A percentile compares a stretch with the other conserved stretches of the same genome.
Evolutionary conservation across 1,140 invertebrate genomes (phyloP).

Genomic region (Heterodera schachtii): DNA sequence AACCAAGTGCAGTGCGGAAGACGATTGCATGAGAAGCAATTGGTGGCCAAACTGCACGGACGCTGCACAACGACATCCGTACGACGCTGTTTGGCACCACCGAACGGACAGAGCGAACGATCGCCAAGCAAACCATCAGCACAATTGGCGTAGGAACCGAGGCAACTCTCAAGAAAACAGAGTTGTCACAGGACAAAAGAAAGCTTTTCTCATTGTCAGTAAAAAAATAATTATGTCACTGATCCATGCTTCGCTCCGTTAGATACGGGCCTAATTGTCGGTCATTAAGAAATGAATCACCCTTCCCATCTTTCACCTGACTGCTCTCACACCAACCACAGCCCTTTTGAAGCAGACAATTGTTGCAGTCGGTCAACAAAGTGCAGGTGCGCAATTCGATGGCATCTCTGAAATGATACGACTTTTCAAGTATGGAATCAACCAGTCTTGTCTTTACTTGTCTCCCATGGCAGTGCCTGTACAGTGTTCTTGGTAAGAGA

Average conservation of each 20-base stretch:
- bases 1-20: slow-evolving; percentile 60
- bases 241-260: too few species aligned
- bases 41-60: slow-evolving; percentile 51
- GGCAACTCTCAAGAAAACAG: not conserved
- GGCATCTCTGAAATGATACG: not conserved
- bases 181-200: slow-evolving; percentile 37
- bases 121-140: slow-evolving; percentile 44
- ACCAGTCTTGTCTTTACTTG: not conserved
- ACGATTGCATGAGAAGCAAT: slow-evolving; percentile 58
- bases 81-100: slow-evolving; percentile 29
- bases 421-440: not conserved
- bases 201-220: too few species aligned
- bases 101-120: slow-evolving; percentile 37
- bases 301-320: not conserved
- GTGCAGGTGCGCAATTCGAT: slow-evolving; percentile 30
- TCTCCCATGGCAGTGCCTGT: not conserved
- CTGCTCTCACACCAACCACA: slow-evolving; percentile 56
- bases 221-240: too few species aligned
- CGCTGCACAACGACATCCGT: slow-evolving; percentile 36
- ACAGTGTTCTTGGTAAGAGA: slow-evolving; percentile 39
- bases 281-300: too few species aligned
- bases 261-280: too few species aligned
- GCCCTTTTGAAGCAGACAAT: slow-evolving; percentile 45
- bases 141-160: slow-evolving; percentile 41
- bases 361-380: slow-evolving; percentile 47